Evolutionary conservation across 37 sponge, comb jelly and placozoan genomes (phyloP).

Genomic region (Theonella swinhoei): DNA sequence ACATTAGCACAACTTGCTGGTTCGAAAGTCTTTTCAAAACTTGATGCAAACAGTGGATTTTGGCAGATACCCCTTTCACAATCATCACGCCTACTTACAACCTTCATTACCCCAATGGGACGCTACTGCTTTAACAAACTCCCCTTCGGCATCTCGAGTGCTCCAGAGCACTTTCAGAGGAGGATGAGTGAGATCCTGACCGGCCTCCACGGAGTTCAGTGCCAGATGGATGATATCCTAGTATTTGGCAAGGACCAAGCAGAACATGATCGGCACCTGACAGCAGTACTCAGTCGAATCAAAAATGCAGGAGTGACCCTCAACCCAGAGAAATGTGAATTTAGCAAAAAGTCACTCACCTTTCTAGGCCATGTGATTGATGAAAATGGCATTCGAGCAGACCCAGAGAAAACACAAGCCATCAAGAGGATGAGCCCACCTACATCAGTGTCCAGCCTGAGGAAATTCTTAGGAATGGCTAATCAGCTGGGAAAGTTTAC

Average conservation of each 20-base stretch:
- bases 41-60: constrained; percentile 55
- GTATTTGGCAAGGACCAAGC: constrained; percentile 27
- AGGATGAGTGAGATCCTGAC: constrained; percentile 31
- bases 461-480: constrained; percentile 56
- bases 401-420: constrained; percentile 44
- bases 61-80: constrained; percentile 57
- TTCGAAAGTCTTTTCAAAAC: constrained; percentile 41
- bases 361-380: constrained; percentile 51
- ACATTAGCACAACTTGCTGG: constrained; percentile 40
- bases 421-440: constrained; percentile 29
- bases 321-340: constrained; percentile 49
- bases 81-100: constrained; percentile 27
- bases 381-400: constrained; percentile 39
- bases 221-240: constrained; percentile 52
- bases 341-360: constrained; percentile 9
- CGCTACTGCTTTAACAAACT: constrained; percentile 48
- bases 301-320: constrained; percentile 34
- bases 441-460: constrained; percentile 2
- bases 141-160: constrained; percentile 56
- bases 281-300: constrained; percentile 32
- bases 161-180: constrained; percentile 65
- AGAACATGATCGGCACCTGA: constrained; percentile 38
- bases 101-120: constrained; percentile 49
- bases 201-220: constrained; percentile 46
- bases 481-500: constrained; percentile 60